Base-by-base conservation (phyloP, 2,797 vertebrate genomes). In the Diglossa cyanea region DNA sequence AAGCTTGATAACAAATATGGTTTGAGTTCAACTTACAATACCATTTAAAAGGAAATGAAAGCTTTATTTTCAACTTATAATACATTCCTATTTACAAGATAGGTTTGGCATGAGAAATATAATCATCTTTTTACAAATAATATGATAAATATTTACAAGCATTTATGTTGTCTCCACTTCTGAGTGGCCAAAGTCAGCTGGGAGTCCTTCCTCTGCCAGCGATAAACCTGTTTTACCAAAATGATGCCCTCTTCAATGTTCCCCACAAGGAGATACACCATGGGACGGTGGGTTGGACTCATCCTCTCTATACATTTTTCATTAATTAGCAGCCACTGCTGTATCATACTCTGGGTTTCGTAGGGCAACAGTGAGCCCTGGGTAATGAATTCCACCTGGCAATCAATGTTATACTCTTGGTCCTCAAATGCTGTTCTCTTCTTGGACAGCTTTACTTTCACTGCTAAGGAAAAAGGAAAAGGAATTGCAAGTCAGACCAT, bases 291-390 rank as follows among this genome's bases (percentile, higher is more conserved):
- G 2, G 97, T 98, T 0, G 96, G 98, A 35, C 96, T 97, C 48
- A 99, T 97, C 48, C 47, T 80, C 26, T 96, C 92, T 2, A 98
- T 97, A 33, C 99, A 99, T 62, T 97, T 97, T 40, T 98, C 96
- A 88, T 99, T 99, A 94, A 99, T 98, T 51, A 99, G 98, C 71
- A 99, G 97, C 99, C 99, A 99, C 86, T 99, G 98, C 79, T 98
- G 98, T 58, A 99, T 98, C 35, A 99, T 97, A 78, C 97, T 98
- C 84, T 96, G 97, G 70, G 98, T 98, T 97, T 99, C 98, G 1
- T 98, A 99, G 12, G 98, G 98, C 74, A 99, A 90, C 28, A 99
- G 97, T 7, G 98, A 98, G 3, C 98, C 98, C 67, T 98, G 98
- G 44, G 96, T 98, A 84, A 98, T 97, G 54, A 99, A 98, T 96